Evolutionary conservation across 2,888 invertebrate genomes (phyloP), one percentile per base, ranked within the genome.

Genomic region (Sphaerophoria rueppellii): DNA sequence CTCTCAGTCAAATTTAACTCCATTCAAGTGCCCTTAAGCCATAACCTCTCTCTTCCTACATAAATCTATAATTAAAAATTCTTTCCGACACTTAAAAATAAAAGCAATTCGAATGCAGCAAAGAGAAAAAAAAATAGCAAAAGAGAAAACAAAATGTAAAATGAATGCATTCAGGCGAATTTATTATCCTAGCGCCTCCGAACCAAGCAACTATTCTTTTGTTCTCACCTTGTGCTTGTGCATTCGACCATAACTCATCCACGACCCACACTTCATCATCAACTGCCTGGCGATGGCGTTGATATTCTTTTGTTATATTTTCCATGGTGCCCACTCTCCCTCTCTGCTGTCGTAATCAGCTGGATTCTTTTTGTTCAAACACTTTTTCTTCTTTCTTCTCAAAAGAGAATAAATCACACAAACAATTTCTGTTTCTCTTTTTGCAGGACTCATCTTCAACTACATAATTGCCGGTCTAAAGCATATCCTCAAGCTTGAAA

Each of bases 41-140:
- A 34, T 69, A 61, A 43, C 32, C 61, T 2, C 24, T 75, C 80
- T 57, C 16, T 14, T 63, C n/a, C 48, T 37, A 43, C 9, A 43
- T 37, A 24, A 24, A 24, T 24, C 24, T 24, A 52, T 78, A 73
- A 74, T 78, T 78, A 78, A 78, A 82, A 82, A 74, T 70, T 63
- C 57, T 52, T 57, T 78, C 69, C 35, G 46, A 61, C 55, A 78
- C 78, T 81, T 69, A 65, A 67, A 65, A 48, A 34, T 48, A 32
- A 32, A 24, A 43, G 35, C 24, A 16, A 1, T 46, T 24, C 24
- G 24, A 24, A 24, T 24, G 24, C 24, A 24, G 9, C 14, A 14
- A 34, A 43, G 0, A 32, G 0, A 24, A 14, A 37, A 11, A 58
- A 34, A 12, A 46, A 9, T 32, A 32, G 4, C 4, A 4, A 37